Conservation (phyloP, 2,888 invertebrate species). For the Scaeva pyrastri region DNA sequence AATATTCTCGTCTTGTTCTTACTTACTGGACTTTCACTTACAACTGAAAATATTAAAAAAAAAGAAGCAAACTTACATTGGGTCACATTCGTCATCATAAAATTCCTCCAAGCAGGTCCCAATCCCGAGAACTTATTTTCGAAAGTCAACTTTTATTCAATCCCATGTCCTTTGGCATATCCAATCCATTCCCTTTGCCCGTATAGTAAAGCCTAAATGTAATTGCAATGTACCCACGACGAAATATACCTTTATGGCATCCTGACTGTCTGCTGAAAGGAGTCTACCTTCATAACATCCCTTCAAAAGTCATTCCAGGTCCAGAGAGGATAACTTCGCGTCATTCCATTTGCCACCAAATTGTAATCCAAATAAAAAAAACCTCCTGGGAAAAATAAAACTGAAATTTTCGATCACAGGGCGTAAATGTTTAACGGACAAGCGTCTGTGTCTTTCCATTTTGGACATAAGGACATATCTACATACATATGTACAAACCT, state of each 20-base stretch:
- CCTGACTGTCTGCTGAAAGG: not conserved
- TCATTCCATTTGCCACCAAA: slow-evolving; percentile 9
- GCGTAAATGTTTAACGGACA: slow-evolving; percentile 43
- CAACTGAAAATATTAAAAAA: no score
- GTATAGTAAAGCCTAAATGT: slow-evolving; percentile 28
- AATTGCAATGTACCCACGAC: slow-evolving; percentile 17
- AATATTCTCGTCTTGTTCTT: no score
- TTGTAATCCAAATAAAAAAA: slow-evolving; percentile 3
- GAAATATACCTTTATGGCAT: no score
- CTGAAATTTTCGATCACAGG: slow-evolving; percentile 51
- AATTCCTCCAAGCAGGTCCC: no score
- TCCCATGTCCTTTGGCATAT: no score
- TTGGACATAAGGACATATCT: no score
- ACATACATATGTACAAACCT: not conserved
- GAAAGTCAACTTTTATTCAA: no score
- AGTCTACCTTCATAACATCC: slow-evolving; percentile 23
- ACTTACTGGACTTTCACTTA: no score
- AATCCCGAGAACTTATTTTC: no score
- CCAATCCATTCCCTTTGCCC: no score
- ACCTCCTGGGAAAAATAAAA: slow-evolving; percentile 7
- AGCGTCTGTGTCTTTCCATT: slow-evolving; percentile 23
- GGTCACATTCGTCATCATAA: no score
- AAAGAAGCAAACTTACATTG: no score
- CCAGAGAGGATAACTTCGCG: not conserved
- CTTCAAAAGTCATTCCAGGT: not conserved